Conservation (phyloP, 2,888 invertebrate species). For the Koerneria pararmatus region DNA sequence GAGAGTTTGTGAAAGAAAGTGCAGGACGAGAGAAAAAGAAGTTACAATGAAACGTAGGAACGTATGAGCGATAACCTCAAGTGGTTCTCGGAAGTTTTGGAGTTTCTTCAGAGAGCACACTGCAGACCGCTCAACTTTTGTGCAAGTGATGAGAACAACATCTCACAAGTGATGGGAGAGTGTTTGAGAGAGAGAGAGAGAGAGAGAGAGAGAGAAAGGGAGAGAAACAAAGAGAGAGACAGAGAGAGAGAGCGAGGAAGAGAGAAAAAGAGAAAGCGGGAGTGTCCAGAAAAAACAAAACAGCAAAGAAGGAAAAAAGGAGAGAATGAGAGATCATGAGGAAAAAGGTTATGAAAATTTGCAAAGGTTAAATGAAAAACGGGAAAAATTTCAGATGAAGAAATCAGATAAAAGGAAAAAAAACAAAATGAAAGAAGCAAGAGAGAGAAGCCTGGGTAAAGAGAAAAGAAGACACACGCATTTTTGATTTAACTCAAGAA, state of each 20-base stretch:
- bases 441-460: no score
- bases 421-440: no score
- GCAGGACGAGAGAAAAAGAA: not conserved
- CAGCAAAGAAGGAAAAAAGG: not conserved
- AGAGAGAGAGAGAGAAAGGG: constrained; percentile 13
- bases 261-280: not conserved
- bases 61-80: no score
- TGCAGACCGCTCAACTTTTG: not conserved
- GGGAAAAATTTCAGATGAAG: no score
- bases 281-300: no score
- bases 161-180: not conserved
- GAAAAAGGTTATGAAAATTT: not conserved
- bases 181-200: not conserved
- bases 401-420: no score
- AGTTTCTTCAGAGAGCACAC: no score
- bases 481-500: no score
- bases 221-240: not conserved
- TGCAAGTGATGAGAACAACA: not conserved
- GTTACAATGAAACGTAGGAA: no score
- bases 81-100: no score
- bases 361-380: no score
- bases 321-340: not conserved
- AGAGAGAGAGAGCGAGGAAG: not conserved
- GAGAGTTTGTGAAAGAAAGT: not conserved
- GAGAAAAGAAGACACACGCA: no score